A percentile compares a stretch with the other conserved stretches of the same genome.
These are phyloP conservation scores for Arrhopalites spinosus DNA, from an alignment of 2,888 invertebrate species.

Conservation along the genomic window DNA sequence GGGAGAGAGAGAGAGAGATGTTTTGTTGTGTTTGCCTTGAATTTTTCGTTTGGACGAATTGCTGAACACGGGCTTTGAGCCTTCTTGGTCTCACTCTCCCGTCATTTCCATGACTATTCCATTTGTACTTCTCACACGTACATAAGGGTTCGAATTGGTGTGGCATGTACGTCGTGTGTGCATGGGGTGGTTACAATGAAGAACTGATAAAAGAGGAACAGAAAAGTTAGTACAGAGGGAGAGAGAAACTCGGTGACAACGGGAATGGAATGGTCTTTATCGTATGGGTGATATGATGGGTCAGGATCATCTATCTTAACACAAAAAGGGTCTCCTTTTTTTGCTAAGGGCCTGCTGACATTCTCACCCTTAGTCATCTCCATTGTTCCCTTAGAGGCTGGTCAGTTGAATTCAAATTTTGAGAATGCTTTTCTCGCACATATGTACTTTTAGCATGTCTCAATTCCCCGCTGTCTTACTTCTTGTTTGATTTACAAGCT, in stretches of 20 bases:
- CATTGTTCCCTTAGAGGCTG: slow-evolving; percentile 46
- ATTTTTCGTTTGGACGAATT: no score
- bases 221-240: not conserved
- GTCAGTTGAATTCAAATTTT: slow-evolving; percentile 33
- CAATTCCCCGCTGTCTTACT: slow-evolving; percentile 20
- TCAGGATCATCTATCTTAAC: slow-evolving; percentile 23
- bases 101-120: no score
- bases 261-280: not conserved
- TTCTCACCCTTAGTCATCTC: slow-evolving; percentile 50
- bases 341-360: slow-evolving; percentile 39
- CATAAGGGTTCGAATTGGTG: no score
- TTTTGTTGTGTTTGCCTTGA: slow-evolving; percentile 11
- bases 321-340: slow-evolving; percentile 16
- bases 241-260: not conserved
- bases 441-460: slow-evolving; percentile 33
- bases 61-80: no score
- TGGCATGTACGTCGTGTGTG: no score
- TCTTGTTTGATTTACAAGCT: slow-evolving; percentile 37
- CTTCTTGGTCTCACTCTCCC: no score
- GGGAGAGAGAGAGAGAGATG: not conserved
- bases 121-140: no score
- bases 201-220: not conserved
- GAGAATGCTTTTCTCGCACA: slow-evolving; percentile 20
- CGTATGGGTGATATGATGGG: slow-evolving; percentile 10
- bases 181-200: no score